These are phyloP conservation scores for Cartodere bifasciata DNA, from an alignment of 2,888 invertebrate genomes.

Conservation along the genomic window DNA sequence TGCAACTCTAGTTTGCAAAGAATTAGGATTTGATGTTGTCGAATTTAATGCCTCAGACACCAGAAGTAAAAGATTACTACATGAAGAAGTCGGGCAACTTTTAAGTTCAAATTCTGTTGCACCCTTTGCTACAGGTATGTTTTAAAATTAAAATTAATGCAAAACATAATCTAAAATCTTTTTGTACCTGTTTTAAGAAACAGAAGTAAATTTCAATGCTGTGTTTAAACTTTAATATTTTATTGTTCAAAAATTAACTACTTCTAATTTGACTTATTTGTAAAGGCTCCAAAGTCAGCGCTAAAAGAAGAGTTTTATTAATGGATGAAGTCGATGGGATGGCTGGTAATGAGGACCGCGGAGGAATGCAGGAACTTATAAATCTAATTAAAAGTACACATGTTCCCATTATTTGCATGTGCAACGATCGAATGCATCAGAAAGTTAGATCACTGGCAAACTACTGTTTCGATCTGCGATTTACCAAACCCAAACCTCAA, in stretches of 20 bases:
- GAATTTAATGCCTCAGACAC: conserved; percentile 99
- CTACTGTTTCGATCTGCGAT: conserved; percentile 87
- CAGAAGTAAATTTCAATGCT: neutral
- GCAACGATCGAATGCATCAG: conserved; percentile 88
- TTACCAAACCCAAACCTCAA: conserved; percentile 72
- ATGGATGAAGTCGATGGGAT: conserved; percentile 99
- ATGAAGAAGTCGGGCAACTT: conserved; percentile 71
- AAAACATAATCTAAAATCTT: neutral
- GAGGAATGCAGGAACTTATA: conserved; percentile 92
- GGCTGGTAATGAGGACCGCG: conserved; percentile 98
- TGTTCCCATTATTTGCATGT: conserved; percentile 91
- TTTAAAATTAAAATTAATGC: conserved; percentile 1
- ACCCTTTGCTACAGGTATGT: conserved; percentile 51
- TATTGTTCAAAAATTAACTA: conserved; percentile 10
- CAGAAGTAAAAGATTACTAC: conserved; percentile 74
- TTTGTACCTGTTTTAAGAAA: neutral
- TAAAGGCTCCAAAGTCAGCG: conserved; percentile 28
- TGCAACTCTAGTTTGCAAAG: conserved; percentile 76
- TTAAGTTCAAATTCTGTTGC: conserved; percentile 64
- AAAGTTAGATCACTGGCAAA: conserved; percentile 89
- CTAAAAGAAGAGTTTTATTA: conserved; percentile 78
- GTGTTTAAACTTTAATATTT: conserved; percentile 1
- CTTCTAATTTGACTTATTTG: conserved; percentile 10
- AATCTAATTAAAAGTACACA: conserved; percentile 75
- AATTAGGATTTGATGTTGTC: conserved; percentile 76